phyloP scores from a whole-genome alignment of 2,888 invertebrate genomes.

The Campoplex capitator region DNA sequence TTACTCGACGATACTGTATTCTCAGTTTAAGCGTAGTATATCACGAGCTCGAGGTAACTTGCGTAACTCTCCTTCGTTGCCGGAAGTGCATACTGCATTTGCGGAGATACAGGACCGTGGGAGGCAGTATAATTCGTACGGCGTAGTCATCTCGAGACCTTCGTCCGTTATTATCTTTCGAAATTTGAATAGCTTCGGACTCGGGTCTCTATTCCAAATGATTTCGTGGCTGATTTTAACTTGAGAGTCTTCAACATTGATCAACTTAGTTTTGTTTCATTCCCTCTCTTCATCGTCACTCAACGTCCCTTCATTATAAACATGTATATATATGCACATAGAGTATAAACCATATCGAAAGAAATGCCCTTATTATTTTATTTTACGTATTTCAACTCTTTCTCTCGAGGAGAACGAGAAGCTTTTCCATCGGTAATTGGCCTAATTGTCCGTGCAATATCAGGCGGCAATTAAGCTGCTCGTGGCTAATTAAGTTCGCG shows the following conservation, averaged over 20 bases:
- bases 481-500: slow-evolving; percentile 70
- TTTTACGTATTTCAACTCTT: slow-evolving; percentile 66
- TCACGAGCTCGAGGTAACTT: slow-evolving; percentile 61
- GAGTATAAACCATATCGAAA: slow-evolving; percentile 19
- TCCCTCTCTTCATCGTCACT: background rate
- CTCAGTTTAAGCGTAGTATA: slow-evolving; percentile 55
- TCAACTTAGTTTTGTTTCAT: background rate
- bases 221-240: background rate
- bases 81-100: slow-evolving; percentile 60
- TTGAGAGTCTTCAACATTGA: background rate
- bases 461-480: slow-evolving; percentile 79
- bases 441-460: slow-evolving; percentile 80
- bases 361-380: slow-evolving; percentile 51
- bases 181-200: slow-evolving; percentile 78
- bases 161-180: slow-evolving; percentile 77
- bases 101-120: slow-evolving; percentile 37
- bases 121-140: slow-evolving; percentile 9
- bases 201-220: background rate
- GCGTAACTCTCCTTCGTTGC: slow-evolving; percentile 57
- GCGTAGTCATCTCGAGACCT: slow-evolving; percentile 17
- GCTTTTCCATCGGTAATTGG: slow-evolving; percentile 75
- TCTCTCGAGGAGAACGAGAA: slow-evolving; percentile 52
- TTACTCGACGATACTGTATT: slow-evolving; percentile 15
- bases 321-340: background rate
- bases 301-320: background rate